These are phyloP conservation scores for Ceyx melanurus DNA, from an alignment of 2,113 vertebrate species.

Conservation along the genomic window DNA sequence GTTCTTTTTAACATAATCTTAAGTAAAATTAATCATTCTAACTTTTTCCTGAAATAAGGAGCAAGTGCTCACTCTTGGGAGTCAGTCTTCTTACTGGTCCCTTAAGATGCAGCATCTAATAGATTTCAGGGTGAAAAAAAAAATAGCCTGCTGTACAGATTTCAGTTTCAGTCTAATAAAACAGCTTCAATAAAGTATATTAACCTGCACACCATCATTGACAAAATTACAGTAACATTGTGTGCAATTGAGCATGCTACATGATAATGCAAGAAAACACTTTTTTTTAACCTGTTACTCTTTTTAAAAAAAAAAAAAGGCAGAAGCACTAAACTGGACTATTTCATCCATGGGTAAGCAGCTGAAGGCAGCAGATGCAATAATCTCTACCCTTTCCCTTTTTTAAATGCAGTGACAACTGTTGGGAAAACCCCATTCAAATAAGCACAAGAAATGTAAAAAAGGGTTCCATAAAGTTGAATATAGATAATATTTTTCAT, in stretches of 20 bases:
- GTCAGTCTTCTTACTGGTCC: background rate
- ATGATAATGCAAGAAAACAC: background rate
- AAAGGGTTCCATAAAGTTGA: background rate
- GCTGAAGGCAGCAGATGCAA: background rate
- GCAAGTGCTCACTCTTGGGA: background rate
- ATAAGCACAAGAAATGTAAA: background rate
- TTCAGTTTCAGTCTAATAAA: conserved; percentile 13
- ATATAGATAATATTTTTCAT: background rate
- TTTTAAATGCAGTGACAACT: background rate
- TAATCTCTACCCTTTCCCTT: background rate
- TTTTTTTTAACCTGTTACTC: background rate
- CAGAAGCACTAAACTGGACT: background rate
- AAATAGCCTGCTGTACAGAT: background rate
- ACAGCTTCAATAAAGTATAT: background rate
- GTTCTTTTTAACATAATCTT: background rate
- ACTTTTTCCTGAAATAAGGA: conserved; percentile 1
- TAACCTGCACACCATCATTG: background rate
- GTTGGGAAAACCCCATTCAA: background rate
- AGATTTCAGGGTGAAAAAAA: background rate
- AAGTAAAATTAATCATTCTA: background rate
- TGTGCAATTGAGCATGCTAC: background rate
- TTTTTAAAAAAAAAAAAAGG: background rate
- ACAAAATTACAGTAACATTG: background rate
- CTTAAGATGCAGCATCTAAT: background rate
- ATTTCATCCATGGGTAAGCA: background rate